These are phyloP conservation scores for Megaceryle maxima DNA, from an alignment of 2,113 vertebrate genomes.

Conservation along the genomic window DNA sequence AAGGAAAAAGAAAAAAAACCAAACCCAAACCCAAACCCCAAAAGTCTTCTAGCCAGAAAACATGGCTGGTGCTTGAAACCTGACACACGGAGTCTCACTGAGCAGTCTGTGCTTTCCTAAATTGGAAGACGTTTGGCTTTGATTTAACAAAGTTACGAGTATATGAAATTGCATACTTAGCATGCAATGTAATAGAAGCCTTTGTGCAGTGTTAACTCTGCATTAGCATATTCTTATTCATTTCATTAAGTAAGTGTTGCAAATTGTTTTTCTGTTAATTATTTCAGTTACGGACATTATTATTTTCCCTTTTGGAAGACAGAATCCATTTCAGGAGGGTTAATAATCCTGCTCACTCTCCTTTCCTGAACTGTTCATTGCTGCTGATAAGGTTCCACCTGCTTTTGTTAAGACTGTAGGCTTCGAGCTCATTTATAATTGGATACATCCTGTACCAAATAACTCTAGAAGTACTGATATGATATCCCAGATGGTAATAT, in stretches of 20 bases:
- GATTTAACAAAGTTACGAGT: slow-evolving; percentile 29
- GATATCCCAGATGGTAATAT: slow-evolving; percentile 60
- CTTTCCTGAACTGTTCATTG: slow-evolving; percentile 20
- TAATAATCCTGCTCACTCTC: slow-evolving; percentile 45
- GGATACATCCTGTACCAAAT: slow-evolving; percentile 57
- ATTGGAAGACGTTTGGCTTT: slow-evolving; percentile 29
- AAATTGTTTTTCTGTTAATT: slow-evolving; percentile 68
- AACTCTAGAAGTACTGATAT: slow-evolving; percentile 58
- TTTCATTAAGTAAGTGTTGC: slow-evolving; percentile 61
- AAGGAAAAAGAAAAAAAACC: too few species aligned
- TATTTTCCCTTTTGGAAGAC: slow-evolving; percentile 51
- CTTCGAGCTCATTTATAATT: slow-evolving; percentile 58
- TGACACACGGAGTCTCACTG: not conserved
- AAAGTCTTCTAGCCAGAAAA: not conserved
- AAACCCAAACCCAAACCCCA: not conserved
- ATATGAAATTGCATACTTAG: not conserved
- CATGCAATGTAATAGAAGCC: slow-evolving; percentile 8
- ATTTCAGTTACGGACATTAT: slow-evolving; percentile 61
- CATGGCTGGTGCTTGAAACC: not conserved
- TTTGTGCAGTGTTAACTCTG: slow-evolving; percentile 10
- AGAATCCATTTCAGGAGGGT: slow-evolving; percentile 53
- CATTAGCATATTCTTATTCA: slow-evolving; percentile 59
- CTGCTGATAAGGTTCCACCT: slow-evolving; percentile 53
- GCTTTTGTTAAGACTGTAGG: slow-evolving; percentile 51
- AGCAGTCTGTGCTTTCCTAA: not conserved